phyloP scores from a whole-genome alignment of 1,140 invertebrate species.

The Phocides pigmalion region DNA sequence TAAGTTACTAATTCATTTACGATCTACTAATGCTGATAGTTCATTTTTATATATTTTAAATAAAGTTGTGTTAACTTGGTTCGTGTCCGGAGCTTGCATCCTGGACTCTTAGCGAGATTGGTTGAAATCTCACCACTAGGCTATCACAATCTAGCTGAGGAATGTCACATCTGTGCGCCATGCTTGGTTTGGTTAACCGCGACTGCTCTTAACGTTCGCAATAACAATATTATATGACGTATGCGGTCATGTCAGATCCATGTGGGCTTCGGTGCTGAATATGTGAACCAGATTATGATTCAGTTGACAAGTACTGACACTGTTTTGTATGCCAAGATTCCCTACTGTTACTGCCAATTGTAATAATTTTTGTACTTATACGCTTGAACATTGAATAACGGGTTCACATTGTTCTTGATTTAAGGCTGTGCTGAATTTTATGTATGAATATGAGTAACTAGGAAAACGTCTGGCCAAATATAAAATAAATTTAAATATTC shows the following conservation, averaged over 20 bases:
- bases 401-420: neutral
- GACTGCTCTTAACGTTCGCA: slow-evolving; percentile 43
- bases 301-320: slow-evolving; percentile 25
- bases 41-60: too few relatives aligned
- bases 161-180: slow-evolving; percentile 7
- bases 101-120: too few relatives aligned
- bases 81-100: too few relatives aligned
- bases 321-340: slow-evolving; percentile 29
- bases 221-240: slow-evolving; percentile 17
- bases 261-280: slow-evolving; percentile 6
- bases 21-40: too few relatives aligned
- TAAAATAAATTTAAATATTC: too few relatives aligned
- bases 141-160: neutral
- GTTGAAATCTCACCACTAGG: too few relatives aligned
- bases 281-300: slow-evolving; percentile 29
- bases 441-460: neutral
- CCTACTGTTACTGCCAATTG: slow-evolving; percentile 22
- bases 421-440: neutral
- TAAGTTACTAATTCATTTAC: too few relatives aligned
- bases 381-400: slow-evolving; percentile 10
- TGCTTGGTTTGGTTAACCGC: slow-evolving; percentile 51
- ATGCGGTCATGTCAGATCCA: slow-evolving; percentile 22
- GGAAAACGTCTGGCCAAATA: neutral
- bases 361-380: slow-evolving; percentile 24
- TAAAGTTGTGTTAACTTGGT: too few relatives aligned